These are phyloP conservation scores for Helobdella robusta DNA, from an alignment of 2,888 invertebrate genomes.

Conservation along the genomic window DNA sequence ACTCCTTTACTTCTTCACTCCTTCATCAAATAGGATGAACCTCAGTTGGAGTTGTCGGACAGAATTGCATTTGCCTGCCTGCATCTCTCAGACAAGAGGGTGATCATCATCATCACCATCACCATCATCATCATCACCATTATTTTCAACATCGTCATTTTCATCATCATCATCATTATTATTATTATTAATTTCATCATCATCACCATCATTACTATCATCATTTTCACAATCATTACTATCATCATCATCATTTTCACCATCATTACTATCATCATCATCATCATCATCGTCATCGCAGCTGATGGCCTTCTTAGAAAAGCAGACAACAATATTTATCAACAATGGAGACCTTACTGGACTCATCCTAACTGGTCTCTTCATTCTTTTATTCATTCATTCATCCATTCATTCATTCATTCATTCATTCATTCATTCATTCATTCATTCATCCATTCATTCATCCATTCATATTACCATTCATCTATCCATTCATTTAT, in stretches of 20 bases:
- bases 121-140: neutral
- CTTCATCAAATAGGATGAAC: neutral
- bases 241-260: neutral
- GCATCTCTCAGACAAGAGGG: constrained; percentile 17
- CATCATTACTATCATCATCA: neutral
- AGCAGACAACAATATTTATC: neutral
- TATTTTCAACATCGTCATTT: neutral
- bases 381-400: too few species aligned
- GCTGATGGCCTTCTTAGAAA: constrained; percentile 6
- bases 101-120: neutral
- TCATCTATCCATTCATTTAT: too few species aligned
- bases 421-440: too few species aligned
- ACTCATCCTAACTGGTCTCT: constrained; percentile 10
- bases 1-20: too few species aligned
- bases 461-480: too few species aligned
- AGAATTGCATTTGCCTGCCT: constrained; percentile 22
- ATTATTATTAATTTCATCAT: constrained; percentile 11
- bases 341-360: constrained; percentile 9
- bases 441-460: too few species aligned
- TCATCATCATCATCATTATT: constrained; percentile 2
- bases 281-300: neutral
- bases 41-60: constrained; percentile 8
- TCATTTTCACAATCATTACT: neutral
- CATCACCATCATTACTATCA: neutral
- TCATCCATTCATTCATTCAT: too few species aligned